A percentile compares a stretch with the other conserved stretches of the same genome.
These are phyloP conservation scores for Dufourea novaeangliae DNA, from an alignment of 1,140 invertebrate genomes.

Conservation along the genomic window DNA sequence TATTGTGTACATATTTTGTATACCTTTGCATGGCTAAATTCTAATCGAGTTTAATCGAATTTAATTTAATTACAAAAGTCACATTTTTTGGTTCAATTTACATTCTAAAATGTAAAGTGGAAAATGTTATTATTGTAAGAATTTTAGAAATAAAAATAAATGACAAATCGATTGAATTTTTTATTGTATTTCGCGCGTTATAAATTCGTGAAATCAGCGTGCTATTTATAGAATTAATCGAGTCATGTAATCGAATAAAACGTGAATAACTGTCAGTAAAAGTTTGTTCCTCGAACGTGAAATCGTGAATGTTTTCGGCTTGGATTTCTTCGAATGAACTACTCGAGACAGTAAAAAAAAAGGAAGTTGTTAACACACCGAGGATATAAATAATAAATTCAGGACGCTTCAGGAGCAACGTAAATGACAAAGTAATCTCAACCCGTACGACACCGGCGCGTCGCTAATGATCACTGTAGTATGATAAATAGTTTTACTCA, in stretches of 20 bases:
- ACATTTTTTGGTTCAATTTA: too few species aligned
- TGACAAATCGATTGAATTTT: too few species aligned
- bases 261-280: not conserved
- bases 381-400: not conserved
- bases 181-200: too few species aligned
- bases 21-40: too few species aligned
- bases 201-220: too few species aligned
- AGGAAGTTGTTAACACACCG: not conserved
- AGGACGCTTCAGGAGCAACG: not conserved
- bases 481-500: slow-evolving; percentile 44
- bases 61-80: too few species aligned
- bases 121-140: too few species aligned
- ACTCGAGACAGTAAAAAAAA: not conserved
- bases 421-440: not conserved
- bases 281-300: not conserved
- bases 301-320: not conserved
- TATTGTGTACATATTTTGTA: too few species aligned
- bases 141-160: too few species aligned
- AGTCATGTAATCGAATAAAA: not conserved
- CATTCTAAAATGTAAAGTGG: too few species aligned
- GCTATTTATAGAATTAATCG: not conserved
- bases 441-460: slow-evolving; percentile 13
- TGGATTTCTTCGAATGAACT: not conserved
- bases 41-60: too few species aligned
- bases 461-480: slow-evolving; percentile 24